Evolutionary conservation across 2,797 vertebrate genomes (phyloP).

Genomic region (Leucoraja ocellata): DNA sequence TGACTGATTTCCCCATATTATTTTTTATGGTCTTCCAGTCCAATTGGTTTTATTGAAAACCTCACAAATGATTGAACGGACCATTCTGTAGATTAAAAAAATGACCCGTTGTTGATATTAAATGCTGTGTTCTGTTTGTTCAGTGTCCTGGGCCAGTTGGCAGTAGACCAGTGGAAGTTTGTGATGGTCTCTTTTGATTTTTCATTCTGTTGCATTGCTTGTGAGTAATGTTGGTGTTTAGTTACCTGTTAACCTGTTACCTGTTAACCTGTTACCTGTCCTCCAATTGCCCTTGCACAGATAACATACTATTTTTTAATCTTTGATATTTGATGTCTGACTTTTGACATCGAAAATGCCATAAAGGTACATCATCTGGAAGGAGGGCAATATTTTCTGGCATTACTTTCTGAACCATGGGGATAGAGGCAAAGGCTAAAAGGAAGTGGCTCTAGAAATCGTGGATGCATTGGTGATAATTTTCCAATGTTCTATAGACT

Average conservation of each 20-base stretch:
- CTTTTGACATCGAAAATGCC: too few species aligned
- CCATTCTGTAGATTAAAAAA: not conserved
- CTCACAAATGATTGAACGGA: not conserved
- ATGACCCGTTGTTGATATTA: not conserved
- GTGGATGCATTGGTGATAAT: too few species aligned
- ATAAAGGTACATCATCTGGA: not conserved
- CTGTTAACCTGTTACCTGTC: not conserved
- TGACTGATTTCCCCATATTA: not conserved
- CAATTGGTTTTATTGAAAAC: not conserved
- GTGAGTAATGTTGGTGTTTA: not conserved
- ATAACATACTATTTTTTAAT: not conserved
- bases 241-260: too few species aligned
- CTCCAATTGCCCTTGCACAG: not conserved
- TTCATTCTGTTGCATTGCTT: not conserved
- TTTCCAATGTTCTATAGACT: too few species aligned
- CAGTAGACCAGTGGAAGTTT: not conserved
- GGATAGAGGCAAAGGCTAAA: not conserved
- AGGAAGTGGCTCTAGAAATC: too few species aligned
- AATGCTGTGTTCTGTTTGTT: not conserved
- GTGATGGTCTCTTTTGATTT: not conserved
- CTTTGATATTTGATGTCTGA: not conserved
- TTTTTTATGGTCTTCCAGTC: not conserved
- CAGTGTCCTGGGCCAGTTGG: not conserved
- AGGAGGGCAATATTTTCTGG: not conserved
- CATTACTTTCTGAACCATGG: not conserved